Conservation (phyloP, 2,888 invertebrate genomes). For the Orthosia gothica region DNA sequence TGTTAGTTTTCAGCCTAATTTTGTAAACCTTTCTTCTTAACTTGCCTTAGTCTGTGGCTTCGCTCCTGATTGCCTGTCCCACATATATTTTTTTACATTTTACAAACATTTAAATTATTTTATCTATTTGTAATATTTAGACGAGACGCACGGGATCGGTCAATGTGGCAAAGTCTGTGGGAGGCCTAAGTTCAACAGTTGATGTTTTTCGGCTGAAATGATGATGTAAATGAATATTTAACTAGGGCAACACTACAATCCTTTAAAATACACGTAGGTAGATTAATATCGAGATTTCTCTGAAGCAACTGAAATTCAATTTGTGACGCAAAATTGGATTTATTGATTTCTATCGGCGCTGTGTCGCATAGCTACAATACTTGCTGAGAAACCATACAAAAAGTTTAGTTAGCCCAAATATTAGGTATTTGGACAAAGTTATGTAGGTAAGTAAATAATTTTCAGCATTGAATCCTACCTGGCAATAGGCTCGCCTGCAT, state of each 20-base stretch:
- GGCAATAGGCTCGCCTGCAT: too few relatives aligned
- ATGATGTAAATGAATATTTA: not conserved
- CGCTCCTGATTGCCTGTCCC: too few relatives aligned
- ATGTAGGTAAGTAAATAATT: not conserved
- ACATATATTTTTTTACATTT: too few relatives aligned
- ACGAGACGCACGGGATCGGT: too few relatives aligned
- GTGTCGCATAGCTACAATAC: not conserved
- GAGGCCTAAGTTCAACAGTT: too few relatives aligned
- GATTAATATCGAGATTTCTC: not conserved
- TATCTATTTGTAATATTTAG: too few relatives aligned
- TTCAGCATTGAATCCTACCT: not conserved
- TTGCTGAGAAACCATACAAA: constrained; percentile 29
- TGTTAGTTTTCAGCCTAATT: not conserved
- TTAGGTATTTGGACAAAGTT: not conserved
- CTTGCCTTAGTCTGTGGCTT: too few relatives aligned
- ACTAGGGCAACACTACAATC: not conserved
- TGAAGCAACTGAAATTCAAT: constrained; percentile 13
- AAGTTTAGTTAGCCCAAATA: constrained; percentile 4
- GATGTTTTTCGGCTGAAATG: too few relatives aligned
- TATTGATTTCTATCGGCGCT: constrained; percentile 7
- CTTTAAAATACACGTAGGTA: not conserved
- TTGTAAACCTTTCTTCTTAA: not conserved
- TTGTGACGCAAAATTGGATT: constrained; percentile 17
- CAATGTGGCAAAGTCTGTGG: too few relatives aligned
- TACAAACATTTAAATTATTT: too few relatives aligned